These are phyloP conservation scores for Pedionomus torquatus DNA, from an alignment of 2,113 vertebrate species.

Conservation along the genomic window DNA sequence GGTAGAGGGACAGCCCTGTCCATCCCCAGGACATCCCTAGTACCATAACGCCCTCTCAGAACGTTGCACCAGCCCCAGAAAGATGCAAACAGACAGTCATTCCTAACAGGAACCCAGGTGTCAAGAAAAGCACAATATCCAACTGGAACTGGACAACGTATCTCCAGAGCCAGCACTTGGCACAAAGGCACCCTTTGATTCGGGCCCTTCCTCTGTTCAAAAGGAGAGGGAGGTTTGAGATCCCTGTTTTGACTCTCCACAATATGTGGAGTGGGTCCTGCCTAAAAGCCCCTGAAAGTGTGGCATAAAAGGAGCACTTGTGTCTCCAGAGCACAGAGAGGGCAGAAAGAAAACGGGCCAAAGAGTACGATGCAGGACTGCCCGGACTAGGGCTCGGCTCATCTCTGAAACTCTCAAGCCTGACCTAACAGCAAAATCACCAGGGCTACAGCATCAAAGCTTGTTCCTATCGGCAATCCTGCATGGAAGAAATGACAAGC, in stretches of 20 bases:
- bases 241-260: neutral
- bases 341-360: neutral
- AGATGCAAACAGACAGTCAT: neutral
- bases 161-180: neutral
- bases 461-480: neutral
- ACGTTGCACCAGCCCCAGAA: neutral
- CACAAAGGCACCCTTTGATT: neutral
- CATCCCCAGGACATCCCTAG: neutral
- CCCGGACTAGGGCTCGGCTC: neutral
- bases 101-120: neutral
- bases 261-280: neutral
- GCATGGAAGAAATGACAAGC: rapidly evolving
- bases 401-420: neutral
- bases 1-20: neutral
- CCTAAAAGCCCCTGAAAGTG: neutral
- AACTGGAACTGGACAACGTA: neutral
- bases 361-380: neutral
- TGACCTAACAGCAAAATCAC: neutral
- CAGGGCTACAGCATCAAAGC: neutral
- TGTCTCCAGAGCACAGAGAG: neutral
- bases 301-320: neutral
- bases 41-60: neutral
- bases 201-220: neutral
- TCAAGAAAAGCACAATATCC: neutral
- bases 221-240: neutral